Conservation (phyloP, 2,113 vertebrate species). For the Chlamydotis undulata region DNA sequence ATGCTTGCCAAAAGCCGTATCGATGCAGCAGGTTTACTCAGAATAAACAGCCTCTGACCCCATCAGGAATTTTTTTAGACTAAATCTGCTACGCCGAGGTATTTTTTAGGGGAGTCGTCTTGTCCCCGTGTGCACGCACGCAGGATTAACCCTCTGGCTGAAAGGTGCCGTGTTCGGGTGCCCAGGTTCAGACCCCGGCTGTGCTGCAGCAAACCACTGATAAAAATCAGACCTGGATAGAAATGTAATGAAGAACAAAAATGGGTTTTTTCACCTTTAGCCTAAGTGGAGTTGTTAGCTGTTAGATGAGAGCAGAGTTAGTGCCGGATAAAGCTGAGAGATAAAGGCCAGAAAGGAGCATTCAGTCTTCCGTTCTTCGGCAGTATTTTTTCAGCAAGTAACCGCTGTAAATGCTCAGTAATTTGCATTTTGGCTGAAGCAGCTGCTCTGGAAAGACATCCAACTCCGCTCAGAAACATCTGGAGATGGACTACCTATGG, state of each 20-base stretch:
- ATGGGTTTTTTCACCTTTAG: background rate
- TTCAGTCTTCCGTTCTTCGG: background rate
- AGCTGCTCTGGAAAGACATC: background rate
- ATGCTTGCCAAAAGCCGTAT: background rate
- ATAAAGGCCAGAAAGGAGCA: background rate
- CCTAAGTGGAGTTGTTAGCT: background rate
- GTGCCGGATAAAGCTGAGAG: background rate
- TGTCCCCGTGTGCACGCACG: accelerated
- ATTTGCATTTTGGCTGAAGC: background rate
- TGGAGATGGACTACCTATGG: background rate
- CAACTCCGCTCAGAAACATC: background rate
- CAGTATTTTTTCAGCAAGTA: background rate
- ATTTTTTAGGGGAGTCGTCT: accelerated
- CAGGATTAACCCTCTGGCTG: background rate
- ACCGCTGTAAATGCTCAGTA: background rate
- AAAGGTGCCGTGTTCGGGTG: background rate
- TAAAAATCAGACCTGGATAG: background rate
- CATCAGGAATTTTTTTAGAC: background rate
- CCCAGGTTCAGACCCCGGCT: background rate
- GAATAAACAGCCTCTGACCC: background rate
- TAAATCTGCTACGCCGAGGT: background rate
- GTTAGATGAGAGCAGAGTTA: background rate
- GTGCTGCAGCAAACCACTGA: background rate
- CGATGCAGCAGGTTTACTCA: background rate
- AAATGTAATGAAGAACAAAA: background rate